A percentile compares a stretch with the other conserved stretches of the same genome.
Evolutionary conservation across 2,888 invertebrate species (phyloP).

Genomic region (Plemyria rubiginata): DNA sequence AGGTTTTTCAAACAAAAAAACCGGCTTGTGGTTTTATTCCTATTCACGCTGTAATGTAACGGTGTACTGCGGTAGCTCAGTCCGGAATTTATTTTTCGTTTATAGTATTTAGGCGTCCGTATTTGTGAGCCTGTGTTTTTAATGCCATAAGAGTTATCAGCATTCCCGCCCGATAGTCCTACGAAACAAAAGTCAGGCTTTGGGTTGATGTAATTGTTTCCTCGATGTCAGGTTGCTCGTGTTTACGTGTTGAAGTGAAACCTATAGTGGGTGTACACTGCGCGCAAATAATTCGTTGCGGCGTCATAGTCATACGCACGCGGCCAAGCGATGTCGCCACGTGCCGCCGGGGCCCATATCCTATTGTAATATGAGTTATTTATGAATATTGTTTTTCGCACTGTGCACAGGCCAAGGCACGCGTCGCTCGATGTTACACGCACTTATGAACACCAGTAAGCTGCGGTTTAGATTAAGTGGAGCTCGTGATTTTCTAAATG

Average conservation of each 20-base stretch:
- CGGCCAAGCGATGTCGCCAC: constrained; percentile 53
- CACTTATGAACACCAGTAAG: constrained; percentile 37
- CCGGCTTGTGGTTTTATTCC: no score
- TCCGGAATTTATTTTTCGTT: no score
- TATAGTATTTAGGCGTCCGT: no score
- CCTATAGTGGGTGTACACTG: constrained; percentile 50
- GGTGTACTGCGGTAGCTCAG: no score
- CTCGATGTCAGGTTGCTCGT: background rate
- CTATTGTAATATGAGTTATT: constrained; percentile 74
- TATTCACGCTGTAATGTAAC: no score
- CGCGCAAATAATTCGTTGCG: constrained; percentile 76
- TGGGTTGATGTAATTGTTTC: no score
- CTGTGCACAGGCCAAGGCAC: constrained; percentile 40
- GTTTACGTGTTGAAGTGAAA: background rate
- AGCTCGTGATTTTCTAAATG: constrained; percentile 34
- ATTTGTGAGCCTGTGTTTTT: no score
- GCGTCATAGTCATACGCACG: constrained; percentile 58
- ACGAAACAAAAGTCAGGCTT: no score
- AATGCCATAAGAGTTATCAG: no score
- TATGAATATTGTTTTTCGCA: constrained; percentile 78
- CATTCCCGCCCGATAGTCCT: no score
- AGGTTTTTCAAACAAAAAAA: no score
- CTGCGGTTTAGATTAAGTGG: constrained; percentile 32
- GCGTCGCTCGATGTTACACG: constrained; percentile 32
- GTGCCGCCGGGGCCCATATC: constrained; percentile 49